phyloP scores from a whole-genome alignment of 2,113 vertebrate species.

The Choloepus hoffmanni region DNA sequence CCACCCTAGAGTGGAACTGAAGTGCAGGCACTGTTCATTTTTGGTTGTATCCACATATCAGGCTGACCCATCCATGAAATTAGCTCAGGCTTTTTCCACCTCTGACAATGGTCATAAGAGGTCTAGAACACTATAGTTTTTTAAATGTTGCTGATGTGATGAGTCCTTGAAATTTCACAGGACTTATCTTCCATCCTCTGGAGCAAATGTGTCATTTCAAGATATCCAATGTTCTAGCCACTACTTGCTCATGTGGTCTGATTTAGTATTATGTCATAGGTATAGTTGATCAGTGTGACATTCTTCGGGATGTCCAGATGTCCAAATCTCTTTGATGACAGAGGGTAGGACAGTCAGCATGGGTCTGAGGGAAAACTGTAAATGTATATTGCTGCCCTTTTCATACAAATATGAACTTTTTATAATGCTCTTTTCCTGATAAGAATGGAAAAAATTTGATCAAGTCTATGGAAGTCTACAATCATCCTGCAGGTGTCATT shows the following conservation, averaged over 20 bases:
- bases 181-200: neutral
- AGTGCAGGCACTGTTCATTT: neutral
- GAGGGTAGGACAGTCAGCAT: neutral
- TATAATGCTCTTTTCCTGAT: neutral
- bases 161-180: too few relatives aligned
- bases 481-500: neutral
- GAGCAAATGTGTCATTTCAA: neutral
- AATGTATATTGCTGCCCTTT: neutral
- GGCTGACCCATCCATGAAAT: neutral
- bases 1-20: neutral
- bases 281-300: neutral
- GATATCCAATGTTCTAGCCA: neutral
- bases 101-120: neutral
- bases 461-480: too few relatives aligned
- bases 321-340: neutral
- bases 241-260: too few relatives aligned
- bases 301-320: neutral
- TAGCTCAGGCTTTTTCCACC: neutral
- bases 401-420: neutral
- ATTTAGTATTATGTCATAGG: neutral
- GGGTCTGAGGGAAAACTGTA: neutral
- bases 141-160: too few relatives aligned
- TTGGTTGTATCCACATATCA: neutral
- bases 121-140: neutral
- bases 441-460: neutral